Evolutionary conservation across 2,797 vertebrate species (phyloP), one percentile per base, ranked within the genome.

Genomic region (Lerista edwardsae): DNA sequence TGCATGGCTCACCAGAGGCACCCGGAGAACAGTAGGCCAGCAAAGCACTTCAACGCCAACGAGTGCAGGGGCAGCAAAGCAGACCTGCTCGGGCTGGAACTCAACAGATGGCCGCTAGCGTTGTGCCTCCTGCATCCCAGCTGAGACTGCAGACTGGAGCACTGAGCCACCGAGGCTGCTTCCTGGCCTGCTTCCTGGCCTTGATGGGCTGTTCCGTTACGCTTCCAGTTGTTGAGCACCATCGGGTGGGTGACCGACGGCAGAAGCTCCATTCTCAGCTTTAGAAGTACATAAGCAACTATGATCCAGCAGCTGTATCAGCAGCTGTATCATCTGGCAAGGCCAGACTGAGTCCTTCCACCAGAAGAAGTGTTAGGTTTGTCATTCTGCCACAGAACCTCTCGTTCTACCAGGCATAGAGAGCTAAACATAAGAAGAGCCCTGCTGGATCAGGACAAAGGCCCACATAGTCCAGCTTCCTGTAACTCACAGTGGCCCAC

Each of bases 61-160:
- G n/a, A 88, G 71, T 0, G 0, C 0, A 0, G 88, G 57, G n/a
- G 55, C 65, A 41, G 90, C 84, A 87, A 59, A 86, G 88, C 68
- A 77, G 80, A 89, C 36, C 87, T 12, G 47, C 34, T 89, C 57
- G 55, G 84, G 75, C 86, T 27, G 69, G 79, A 6, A 84, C 79
- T 88, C 91, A 92, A 89, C 88, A 94, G 92, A 93, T 90, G 90
- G 91, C 85, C 86, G 36, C 59, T 65, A 80, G 91, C 86, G 90
- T 80, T 82, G 86, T 84, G 88, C 88, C 90, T 80, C 79, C 79
- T 69, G 91, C 89, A 68, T 78, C 62, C 91, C 87, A 57, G 73
- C 31, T 55, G 44, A 79, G 69, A 17, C 31, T 27, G 14, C 68
- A 57, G 86, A 84, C 86, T 86, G 81, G 75, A 0, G 69, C 90